A percentile compares a stretch with the other conserved stretches of the same genome.
Conservation (phyloP, 2,797 vertebrate genomes). For the Pseudochromis fuscus region DNA sequence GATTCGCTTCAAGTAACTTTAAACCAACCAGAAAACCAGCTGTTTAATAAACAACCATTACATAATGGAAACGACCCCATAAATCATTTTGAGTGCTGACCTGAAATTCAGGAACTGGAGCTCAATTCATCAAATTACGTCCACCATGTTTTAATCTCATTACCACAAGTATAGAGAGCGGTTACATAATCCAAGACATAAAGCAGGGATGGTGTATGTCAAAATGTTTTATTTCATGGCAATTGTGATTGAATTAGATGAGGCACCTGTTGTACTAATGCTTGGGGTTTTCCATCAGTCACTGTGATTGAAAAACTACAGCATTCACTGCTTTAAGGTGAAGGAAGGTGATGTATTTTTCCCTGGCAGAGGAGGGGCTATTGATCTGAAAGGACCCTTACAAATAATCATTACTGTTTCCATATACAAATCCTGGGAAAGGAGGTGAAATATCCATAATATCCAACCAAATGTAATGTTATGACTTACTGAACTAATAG, state of each 20-base stretch:
- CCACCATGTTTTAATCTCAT: constrained; percentile 16
- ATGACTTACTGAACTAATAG: constrained; percentile 58
- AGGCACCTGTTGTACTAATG: constrained; percentile 8
- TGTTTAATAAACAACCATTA: background rate
- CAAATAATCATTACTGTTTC: constrained; percentile 21
- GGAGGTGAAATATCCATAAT: constrained; percentile 22
- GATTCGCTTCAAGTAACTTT: background rate
- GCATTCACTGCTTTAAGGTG: constrained; percentile 9
- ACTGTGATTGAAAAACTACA: constrained; percentile 2
- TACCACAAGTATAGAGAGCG: background rate
- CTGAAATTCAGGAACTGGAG: constrained; percentile 7
- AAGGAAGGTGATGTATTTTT: constrained; percentile 1
- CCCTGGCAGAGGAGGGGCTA: constrained; percentile 23
- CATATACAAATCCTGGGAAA: constrained; percentile 20
- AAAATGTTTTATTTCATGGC: constrained; percentile 19
- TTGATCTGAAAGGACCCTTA: constrained; percentile 32
- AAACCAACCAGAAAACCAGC: constrained; percentile 15
- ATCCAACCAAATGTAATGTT: constrained; percentile 37
- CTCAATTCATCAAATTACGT: constrained; percentile 31
- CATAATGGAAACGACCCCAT: background rate
- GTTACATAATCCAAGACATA: background rate
- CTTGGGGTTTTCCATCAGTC: background rate
- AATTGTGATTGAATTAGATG: constrained; percentile 23
- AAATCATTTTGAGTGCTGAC: constrained; percentile 5
- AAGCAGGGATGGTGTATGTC: background rate